These are phyloP conservation scores for Meloe dianella DNA, from an alignment of 2,888 invertebrate species.

Conservation along the genomic window DNA sequence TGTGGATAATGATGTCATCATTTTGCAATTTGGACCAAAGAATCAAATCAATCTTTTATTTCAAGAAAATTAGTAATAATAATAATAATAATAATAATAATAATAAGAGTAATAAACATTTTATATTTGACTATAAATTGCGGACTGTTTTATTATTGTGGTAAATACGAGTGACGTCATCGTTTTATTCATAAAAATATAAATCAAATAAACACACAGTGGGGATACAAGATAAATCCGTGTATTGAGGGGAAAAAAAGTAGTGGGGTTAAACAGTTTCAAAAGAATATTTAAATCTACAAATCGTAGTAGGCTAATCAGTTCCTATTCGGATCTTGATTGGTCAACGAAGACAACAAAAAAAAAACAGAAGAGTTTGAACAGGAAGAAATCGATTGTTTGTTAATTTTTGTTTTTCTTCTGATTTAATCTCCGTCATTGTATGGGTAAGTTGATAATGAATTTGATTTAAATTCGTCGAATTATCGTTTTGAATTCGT, in stretches of 20 bases:
- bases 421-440: conserved; percentile 57
- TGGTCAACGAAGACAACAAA: conserved; percentile 17
- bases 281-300: conserved; percentile 8
- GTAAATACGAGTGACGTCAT: conserved; percentile 20
- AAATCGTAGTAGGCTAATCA: conserved; percentile 6
- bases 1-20: conserved; percentile 7
- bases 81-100: conserved; percentile 35
- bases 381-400: too few relatives aligned
- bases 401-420: conserved; percentile 40
- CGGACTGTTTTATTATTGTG: conserved; percentile 48
- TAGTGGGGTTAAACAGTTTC: background rate
- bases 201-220: background rate
- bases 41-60: conserved; percentile 55
- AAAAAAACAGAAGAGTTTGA: background rate
- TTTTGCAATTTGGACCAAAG: background rate
- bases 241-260: background rate
- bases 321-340: conserved; percentile 16
- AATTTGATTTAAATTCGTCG: too few relatives aligned
- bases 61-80: conserved; percentile 23
- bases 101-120: conserved; percentile 51
- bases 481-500: too few relatives aligned
- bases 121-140: conserved; percentile 49
- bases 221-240: background rate
- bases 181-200: conserved; percentile 11
- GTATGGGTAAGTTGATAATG: conserved; percentile 64